phyloP scores from a whole-genome alignment of 2,113 vertebrate species.

The Petromus typicus region DNA sequence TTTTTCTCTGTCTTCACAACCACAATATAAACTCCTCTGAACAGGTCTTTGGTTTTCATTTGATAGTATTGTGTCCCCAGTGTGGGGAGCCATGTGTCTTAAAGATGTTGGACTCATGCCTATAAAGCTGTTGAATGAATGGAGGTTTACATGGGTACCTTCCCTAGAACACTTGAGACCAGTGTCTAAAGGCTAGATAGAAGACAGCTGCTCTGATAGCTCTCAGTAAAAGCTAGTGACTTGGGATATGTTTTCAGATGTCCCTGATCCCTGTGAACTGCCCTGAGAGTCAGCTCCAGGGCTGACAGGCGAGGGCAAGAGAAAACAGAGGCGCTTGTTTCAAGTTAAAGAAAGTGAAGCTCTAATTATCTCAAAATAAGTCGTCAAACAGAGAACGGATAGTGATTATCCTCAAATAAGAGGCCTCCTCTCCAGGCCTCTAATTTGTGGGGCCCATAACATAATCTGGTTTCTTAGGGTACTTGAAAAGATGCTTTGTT shows the following conservation, averaged over 20 bases:
- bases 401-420: conserved; percentile 78
- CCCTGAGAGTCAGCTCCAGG: neutral
- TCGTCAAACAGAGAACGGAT: conserved; percentile 77
- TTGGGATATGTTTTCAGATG: rapidly evolving
- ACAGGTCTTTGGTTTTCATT: neutral
- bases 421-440: conserved; percentile 73
- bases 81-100: rapidly evolving
- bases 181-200: rapidly evolving
- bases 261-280: neutral
- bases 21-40: rapidly evolving
- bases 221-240: neutral
- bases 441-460: conserved; percentile 65
- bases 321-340: conserved; percentile 74
- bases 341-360: conserved; percentile 76
- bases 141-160: neutral
- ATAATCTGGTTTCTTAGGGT: conserved; percentile 66
- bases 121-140: neutral
- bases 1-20: neutral
- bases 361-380: conserved; percentile 78
- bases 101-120: neutral
- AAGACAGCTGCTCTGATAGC: neutral
- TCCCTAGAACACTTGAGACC: neutral
- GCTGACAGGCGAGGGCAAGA: conserved; percentile 37
- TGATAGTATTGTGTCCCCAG: neutral
- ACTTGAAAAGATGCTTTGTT: conserved; percentile 82